These are phyloP conservation scores for Microtus ochrogaster DNA, from an alignment of 2,113 vertebrate species.

Conservation along the genomic window DNA sequence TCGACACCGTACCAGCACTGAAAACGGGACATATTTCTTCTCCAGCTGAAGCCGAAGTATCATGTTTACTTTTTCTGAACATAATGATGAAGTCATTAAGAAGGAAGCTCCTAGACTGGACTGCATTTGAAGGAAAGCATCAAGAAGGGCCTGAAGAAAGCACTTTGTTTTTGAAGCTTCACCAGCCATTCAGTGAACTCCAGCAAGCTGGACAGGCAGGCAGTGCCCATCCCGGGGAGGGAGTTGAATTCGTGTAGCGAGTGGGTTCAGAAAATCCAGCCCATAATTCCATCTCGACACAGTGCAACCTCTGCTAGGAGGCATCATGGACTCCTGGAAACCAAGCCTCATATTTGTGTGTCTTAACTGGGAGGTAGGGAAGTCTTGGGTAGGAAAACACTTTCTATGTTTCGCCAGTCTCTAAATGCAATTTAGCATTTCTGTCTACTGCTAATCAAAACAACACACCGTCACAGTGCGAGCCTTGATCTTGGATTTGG, in stretches of 20 bases:
- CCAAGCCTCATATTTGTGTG: not conserved
- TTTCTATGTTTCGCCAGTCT: not conserved
- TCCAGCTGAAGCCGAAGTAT: constrained; percentile 74
- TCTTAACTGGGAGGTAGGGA: not conserved
- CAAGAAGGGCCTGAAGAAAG: constrained; percentile 57
- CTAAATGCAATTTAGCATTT: not conserved
- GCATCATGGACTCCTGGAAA: not conserved
- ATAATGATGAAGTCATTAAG: constrained; percentile 83
- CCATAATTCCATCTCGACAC: not conserved
- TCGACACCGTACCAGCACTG: constrained; percentile 73
- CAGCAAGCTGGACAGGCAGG: not conserved
- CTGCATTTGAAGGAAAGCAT: constrained; percentile 53
- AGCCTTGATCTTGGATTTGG: not conserved
- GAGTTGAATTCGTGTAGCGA: not conserved
- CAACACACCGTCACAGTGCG: no score
- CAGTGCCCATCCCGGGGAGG: not conserved
- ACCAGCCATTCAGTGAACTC: not conserved
- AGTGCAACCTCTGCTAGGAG: not conserved
- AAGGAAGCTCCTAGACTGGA: constrained; percentile 68
- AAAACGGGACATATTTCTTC: constrained; percentile 79
- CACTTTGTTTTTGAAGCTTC: constrained; percentile 56
- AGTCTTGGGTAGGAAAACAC: not conserved
- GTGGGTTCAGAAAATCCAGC: not conserved
- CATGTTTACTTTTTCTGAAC: constrained; percentile 83
- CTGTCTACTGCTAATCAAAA: constrained; percentile 18